Evolutionary conservation across 1,140 invertebrate genomes (phyloP).

Genomic region (Bradysia coprophila): DNA sequence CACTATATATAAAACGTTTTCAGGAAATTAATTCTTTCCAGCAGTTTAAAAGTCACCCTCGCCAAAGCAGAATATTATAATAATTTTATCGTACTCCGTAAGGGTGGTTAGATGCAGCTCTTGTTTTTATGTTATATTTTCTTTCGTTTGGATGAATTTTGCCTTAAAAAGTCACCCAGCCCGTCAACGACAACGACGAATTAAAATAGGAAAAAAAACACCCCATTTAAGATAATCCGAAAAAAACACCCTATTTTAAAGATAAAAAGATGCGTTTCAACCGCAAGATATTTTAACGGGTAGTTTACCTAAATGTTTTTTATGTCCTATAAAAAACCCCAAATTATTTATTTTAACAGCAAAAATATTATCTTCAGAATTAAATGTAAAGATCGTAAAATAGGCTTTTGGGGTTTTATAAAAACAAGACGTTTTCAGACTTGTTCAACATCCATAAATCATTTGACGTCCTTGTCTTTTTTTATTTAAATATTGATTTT

Average conservation of each 20-base stretch:
- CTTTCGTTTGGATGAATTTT: not conserved
- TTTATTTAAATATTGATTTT: no score
- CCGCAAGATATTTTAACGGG: not conserved
- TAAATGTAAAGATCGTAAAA: no score
- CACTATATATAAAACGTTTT: no score
- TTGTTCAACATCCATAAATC: no score
- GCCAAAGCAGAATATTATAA: not conserved
- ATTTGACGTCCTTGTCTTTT: no score
- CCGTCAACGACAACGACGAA: not conserved
- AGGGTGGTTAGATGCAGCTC: not conserved
- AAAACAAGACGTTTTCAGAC: no score
- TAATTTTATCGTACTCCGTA: not conserved
- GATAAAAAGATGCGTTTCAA: not conserved
- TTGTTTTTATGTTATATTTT: not conserved
- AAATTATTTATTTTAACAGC: no score
- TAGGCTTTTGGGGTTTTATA: no score
- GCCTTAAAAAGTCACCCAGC: not conserved
- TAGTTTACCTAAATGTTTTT: not conserved
- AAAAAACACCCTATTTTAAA: not conserved
- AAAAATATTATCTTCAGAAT: no score
- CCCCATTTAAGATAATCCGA: not conserved
- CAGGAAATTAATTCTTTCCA: not conserved
- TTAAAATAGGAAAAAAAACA: not conserved
- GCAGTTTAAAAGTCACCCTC: not conserved
- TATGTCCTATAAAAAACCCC: not conserved